These are phyloP conservation scores for Lipotes vexillifer DNA, from an alignment of 2,113 vertebrate genomes.

Conservation along the genomic window DNA sequence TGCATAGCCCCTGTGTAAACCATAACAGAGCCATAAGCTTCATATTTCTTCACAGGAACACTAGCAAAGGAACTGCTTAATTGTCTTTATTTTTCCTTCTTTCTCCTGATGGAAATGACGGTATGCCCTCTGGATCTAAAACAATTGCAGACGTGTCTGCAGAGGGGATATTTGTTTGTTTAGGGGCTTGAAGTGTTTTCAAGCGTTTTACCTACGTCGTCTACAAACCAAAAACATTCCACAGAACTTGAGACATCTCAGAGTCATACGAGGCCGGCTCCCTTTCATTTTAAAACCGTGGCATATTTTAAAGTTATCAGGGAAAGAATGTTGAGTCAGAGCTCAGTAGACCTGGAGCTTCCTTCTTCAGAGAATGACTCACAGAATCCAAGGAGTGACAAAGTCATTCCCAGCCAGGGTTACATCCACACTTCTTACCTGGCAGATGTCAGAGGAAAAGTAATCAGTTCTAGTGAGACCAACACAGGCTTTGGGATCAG, in stretches of 20 bases:
- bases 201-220: background rate
- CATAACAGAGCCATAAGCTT: background rate
- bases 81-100: constrained; percentile 66
- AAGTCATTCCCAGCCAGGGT: background rate
- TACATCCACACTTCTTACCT: constrained; percentile 24
- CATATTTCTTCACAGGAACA: constrained; percentile 14
- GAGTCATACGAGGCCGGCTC: background rate
- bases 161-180: constrained; percentile 26
- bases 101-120: constrained; percentile 54
- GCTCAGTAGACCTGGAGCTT: background rate
- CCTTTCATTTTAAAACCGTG: background rate
- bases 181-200: background rate
- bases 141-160: constrained; percentile 23
- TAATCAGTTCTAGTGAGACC: background rate
- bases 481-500: background rate
- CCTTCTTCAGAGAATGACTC: constrained; percentile 53
- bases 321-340: constrained; percentile 51
- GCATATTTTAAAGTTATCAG: constrained; percentile 7
- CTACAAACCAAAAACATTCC: background rate
- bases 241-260: background rate
- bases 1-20: background rate
- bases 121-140: background rate
- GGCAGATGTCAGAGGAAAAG: constrained; percentile 34
- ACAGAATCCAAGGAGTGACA: constrained; percentile 1
- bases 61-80: constrained; percentile 43